Conservation (phyloP, 2,113 vertebrate species). For the Neotoma lepida region DNA sequence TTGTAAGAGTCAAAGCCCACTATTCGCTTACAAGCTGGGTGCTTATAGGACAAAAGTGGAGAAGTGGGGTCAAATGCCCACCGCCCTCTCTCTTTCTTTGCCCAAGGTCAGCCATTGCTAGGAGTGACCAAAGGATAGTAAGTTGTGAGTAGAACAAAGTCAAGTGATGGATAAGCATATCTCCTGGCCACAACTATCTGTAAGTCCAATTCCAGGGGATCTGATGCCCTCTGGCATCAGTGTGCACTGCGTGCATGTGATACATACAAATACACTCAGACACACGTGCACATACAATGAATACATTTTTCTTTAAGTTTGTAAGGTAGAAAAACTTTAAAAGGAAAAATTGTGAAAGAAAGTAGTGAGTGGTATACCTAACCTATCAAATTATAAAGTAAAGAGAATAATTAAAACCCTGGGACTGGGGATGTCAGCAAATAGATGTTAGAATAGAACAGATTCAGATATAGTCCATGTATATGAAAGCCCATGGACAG, state of each 20-base stretch:
- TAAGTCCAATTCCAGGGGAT: background rate
- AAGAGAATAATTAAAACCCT: background rate
- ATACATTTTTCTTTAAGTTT: background rate
- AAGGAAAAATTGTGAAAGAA: background rate
- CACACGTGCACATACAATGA: background rate
- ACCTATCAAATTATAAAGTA: background rate
- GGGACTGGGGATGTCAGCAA: background rate
- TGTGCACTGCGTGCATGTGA: background rate
- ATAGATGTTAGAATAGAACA: constrained; percentile 11
- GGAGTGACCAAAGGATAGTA: background rate
- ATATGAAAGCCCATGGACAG: background rate
- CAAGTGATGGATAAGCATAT: too few relatives aligned
- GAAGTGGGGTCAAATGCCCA: too few relatives aligned
- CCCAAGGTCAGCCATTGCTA: background rate
- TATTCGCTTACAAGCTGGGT: background rate
- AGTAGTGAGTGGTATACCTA: background rate
- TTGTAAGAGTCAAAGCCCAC: background rate
- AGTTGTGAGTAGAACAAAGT: background rate
- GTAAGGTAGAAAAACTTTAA: background rate
- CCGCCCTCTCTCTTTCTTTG: background rate
- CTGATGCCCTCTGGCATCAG: background rate
- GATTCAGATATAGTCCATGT: background rate
- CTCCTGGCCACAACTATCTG: background rate
- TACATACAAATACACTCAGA: background rate
- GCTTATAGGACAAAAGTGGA: background rate